A percentile compares a stretch with the other conserved stretches of the same genome.
These are phyloP conservation scores for Parnassius glacialis DNA, from an alignment of 2,888 invertebrate genomes.

Conservation along the genomic window DNA sequence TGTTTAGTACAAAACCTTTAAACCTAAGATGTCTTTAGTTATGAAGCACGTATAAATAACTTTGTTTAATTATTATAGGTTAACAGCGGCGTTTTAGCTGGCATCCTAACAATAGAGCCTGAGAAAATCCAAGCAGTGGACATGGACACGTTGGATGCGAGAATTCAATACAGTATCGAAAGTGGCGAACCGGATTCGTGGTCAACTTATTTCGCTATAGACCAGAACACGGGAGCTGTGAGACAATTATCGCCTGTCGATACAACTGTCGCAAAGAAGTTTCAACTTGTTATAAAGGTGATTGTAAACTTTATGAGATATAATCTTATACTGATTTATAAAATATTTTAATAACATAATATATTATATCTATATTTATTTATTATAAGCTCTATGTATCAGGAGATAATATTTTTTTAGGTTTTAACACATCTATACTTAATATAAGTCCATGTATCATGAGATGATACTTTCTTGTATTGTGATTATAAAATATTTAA, in stretches of 20 bases:
- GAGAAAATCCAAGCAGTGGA: constrained; percentile 95
- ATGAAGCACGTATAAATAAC: not conserved
- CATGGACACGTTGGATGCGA: constrained; percentile 92
- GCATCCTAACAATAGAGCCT: constrained; percentile 90
- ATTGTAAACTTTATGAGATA: not conserved
- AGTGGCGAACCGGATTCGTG: constrained; percentile 90
- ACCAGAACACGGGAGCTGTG: constrained; percentile 89
- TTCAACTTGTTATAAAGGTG: constrained; percentile 89
- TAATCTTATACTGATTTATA: too few relatives aligned
- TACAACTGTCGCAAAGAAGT: constrained; percentile 88
- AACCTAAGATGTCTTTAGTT: too few relatives aligned
- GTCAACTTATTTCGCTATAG: constrained; percentile 90
- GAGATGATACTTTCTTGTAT: too few relatives aligned
- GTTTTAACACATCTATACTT: too few relatives aligned
- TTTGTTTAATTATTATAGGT: constrained; percentile 71
- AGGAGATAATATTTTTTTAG: too few relatives aligned
- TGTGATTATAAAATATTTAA: too few relatives aligned
- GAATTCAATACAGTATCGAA: constrained; percentile 90
- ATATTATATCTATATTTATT: too few relatives aligned
- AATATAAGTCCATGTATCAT: too few relatives aligned
- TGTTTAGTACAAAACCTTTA: too few relatives aligned
- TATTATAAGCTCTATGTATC: too few relatives aligned
- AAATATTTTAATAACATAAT: too few relatives aligned
- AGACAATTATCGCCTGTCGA: constrained; percentile 91
- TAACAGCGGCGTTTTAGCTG: constrained; percentile 90